phyloP scores from a whole-genome alignment of 2,888 invertebrate genomes.

The Caenorhabditis auriculariae region DNA sequence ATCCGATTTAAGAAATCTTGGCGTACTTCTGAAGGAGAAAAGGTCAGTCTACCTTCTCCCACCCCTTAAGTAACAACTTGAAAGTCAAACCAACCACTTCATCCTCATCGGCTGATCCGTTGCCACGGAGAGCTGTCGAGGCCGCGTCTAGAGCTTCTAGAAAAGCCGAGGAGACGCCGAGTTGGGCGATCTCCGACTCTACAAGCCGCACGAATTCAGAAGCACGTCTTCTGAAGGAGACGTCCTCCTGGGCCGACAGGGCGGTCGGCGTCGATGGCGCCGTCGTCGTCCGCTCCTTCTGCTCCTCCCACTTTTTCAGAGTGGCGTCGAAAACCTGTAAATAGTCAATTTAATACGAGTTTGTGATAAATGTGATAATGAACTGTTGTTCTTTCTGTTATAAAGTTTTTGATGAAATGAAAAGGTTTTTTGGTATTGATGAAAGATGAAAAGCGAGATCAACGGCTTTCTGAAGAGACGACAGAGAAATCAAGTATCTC shows the following conservation, averaged over 20 bases:
- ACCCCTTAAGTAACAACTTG: neutral
- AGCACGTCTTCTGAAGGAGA: conserved; percentile 34
- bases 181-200: conserved; percentile 43
- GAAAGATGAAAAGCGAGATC: no score
- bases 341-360: no score
- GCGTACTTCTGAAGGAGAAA: no score
- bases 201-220: conserved; percentile 41
- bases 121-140: conserved; percentile 26
- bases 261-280: conserved; percentile 34
- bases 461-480: no score
- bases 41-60: no score
- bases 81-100: conserved; percentile 15
- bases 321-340: conserved; percentile 81
- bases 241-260: conserved; percentile 9
- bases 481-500: no score
- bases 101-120: conserved; percentile 2
- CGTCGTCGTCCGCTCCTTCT: conserved; percentile 68
- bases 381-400: no score
- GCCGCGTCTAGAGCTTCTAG: conserved; percentile 40
- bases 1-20: no score
- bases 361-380: no score
- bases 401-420: no score
- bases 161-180: conserved; percentile 41
- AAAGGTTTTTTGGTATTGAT: no score
- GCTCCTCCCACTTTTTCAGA: conserved; percentile 83